A percentile compares a stretch with the other conserved stretches of the same genome.
Evolutionary conservation across 2,113 vertebrate species (phyloP).

Genomic region (Chiloscyllium plagiosum): DNA sequence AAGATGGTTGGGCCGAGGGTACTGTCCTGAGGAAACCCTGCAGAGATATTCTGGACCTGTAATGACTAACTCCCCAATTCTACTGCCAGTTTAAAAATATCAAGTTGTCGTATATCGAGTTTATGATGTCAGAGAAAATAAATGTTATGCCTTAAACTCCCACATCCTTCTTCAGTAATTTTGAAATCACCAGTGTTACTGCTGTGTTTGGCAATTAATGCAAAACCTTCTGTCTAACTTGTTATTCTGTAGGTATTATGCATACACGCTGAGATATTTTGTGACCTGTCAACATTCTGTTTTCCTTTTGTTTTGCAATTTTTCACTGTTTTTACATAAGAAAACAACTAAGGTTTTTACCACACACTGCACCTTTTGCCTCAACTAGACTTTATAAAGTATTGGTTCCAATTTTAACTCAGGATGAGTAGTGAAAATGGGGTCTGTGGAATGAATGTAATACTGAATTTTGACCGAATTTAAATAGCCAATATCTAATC

Average conservation of each 20-base stretch:
- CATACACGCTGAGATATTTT: background rate
- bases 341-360: background rate
- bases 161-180: background rate
- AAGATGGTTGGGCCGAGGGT: no score
- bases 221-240: no score
- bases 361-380: background rate
- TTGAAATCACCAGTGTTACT: background rate
- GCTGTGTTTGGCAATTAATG: background rate
- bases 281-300: background rate
- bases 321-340: background rate
- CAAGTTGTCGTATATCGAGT: background rate
- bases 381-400: background rate
- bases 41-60: no score
- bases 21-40: no score
- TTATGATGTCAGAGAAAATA: background rate
- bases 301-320: background rate
- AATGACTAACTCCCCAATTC: background rate
- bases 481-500: background rate
- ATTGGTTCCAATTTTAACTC: background rate
- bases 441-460: background rate
- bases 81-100: background rate
- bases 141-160: background rate
- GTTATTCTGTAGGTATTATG: background rate
- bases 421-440: background rate
- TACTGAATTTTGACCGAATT: background rate